These are phyloP conservation scores for Neodiprion fabricii DNA, from an alignment of 1,140 invertebrate species.

Conservation along the genomic window DNA sequence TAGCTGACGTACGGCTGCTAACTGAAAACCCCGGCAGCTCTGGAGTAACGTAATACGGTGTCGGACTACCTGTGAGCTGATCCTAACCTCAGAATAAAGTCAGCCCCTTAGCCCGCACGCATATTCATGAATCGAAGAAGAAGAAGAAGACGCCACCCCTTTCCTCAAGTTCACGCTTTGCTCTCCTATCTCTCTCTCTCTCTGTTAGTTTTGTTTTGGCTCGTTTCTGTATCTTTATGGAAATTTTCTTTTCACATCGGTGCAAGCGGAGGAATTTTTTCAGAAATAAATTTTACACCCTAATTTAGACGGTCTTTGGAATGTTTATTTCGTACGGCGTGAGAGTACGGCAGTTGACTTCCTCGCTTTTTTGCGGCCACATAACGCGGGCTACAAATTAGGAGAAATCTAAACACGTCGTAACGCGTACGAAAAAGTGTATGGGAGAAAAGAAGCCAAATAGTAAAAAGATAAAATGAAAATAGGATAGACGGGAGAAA, in stretches of 20 bases:
- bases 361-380: background rate
- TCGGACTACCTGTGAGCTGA: slow-evolving; percentile 43
- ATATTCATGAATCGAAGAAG: slow-evolving; percentile 2
- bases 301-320: too few species aligned
- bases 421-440: background rate
- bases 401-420: background rate
- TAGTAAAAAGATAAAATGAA: background rate
- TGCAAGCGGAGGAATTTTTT: too few species aligned
- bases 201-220: too few species aligned
- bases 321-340: too few species aligned
- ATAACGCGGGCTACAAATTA: slow-evolving; percentile 5
- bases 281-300: too few species aligned
- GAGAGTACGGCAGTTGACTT: background rate
- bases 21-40: slow-evolving; percentile 32
- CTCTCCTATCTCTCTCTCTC: too few species aligned
- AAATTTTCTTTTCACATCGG: too few species aligned
- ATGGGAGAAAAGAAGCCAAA: background rate
- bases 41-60: slow-evolving; percentile 44
- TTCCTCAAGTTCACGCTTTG: too few species aligned
- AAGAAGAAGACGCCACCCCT: too few species aligned
- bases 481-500: background rate
- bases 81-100: slow-evolving; percentile 36
- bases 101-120: background rate
- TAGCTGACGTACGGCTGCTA: slow-evolving; percentile 37
- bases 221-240: too few species aligned